phyloP scores from a whole-genome alignment of 2,113 vertebrate species.

The Aramus guarauna region DNA sequence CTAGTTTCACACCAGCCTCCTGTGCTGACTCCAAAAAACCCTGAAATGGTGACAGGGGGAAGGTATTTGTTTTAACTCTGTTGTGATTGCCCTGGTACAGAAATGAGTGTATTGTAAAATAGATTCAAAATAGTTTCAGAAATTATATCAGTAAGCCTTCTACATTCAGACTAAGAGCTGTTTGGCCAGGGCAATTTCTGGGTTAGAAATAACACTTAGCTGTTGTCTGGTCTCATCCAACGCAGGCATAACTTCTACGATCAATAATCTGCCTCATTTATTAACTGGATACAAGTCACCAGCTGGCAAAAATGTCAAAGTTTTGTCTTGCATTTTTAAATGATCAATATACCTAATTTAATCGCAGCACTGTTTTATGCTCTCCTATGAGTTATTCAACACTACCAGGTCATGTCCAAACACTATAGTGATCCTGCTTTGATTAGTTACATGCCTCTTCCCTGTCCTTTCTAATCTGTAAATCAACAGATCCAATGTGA shows the following conservation, averaged over 20 bases:
- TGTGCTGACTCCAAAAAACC: not conserved
- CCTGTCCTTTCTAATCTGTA: not conserved
- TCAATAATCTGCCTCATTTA: not conserved
- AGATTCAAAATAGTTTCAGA: not conserved
- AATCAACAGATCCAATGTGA: not conserved
- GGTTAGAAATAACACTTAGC: not conserved
- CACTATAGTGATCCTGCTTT: not conserved
- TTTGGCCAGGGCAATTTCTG: not conserved
- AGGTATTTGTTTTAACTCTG: not conserved
- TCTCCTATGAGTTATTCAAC: not conserved
- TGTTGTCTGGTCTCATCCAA: not conserved
- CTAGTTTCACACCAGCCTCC: not conserved
- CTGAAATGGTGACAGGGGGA: not conserved
- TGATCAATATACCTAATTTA: not conserved
- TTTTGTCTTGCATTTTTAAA: not conserved
- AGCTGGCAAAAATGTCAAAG: not conserved
- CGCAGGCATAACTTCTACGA: not conserved
- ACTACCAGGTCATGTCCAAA: not conserved
- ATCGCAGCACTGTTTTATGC: not conserved
- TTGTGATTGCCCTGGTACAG: not conserved
- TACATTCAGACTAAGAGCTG: not conserved
- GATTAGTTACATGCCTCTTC: not conserved
- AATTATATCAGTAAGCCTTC: not conserved
- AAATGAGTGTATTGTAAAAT: not conserved
- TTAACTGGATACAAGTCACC: not conserved